These are phyloP conservation scores for Eleutherodactylus coqui DNA, from an alignment of 2,797 vertebrate genomes.

Conservation along the genomic window DNA sequence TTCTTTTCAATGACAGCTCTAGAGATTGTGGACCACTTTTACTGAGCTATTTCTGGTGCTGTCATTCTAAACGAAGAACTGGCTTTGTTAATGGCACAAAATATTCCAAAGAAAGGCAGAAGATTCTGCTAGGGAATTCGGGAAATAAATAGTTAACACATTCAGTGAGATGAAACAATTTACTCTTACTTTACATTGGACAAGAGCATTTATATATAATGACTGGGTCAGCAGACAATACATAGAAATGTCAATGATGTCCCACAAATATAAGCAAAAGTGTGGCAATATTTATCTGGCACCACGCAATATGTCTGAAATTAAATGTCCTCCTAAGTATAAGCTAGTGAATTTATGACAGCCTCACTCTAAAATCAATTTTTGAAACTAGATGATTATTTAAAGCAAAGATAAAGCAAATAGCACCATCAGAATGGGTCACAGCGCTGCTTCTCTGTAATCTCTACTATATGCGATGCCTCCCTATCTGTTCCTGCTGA, in stretches of 20 bases:
- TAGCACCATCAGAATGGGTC: conserved; percentile 29
- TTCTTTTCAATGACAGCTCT: no score
- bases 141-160: neutral
- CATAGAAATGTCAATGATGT: neutral
- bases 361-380: conserved; percentile 38
- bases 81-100: neutral
- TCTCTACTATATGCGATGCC: conserved; percentile 13
- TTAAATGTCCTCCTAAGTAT: neutral
- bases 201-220: neutral
- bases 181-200: neutral
- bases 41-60: no score
- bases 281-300: neutral
- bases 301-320: neutral
- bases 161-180: neutral
- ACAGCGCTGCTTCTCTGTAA: conserved; percentile 36
- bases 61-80: no score
- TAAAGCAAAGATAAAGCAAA: conserved; percentile 33
- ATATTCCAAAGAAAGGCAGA: neutral
- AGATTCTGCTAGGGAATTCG: neutral
- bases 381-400: conserved; percentile 43
- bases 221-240: neutral
- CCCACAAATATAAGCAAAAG: neutral
- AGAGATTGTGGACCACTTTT: no score
- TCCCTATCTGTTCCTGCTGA: neutral
- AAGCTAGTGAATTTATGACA: conserved; percentile 12